A percentile compares a stretch with the other conserved stretches of the same genome.
phyloP scores from a whole-genome alignment of 2,113 vertebrate species.

The Leptocoma aspasia region DNA sequence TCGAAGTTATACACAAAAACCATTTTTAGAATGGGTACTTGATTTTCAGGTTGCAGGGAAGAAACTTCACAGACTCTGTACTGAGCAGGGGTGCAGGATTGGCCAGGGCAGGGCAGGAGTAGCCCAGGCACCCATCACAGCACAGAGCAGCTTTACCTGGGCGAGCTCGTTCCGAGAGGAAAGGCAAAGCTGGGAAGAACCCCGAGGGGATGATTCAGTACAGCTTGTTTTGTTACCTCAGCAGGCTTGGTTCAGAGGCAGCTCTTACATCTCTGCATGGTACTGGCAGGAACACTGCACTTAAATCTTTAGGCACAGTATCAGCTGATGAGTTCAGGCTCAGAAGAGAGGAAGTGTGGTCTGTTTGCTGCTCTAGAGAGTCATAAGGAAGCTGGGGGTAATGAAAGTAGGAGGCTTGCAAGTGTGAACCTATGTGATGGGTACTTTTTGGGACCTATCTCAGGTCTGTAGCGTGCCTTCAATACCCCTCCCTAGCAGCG shows the following conservation, averaged over 20 bases:
- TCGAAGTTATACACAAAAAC: neutral
- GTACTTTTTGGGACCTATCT: neutral
- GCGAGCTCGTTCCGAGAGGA: fast-evolving
- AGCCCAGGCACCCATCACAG: neutral
- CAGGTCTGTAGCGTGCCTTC: neutral
- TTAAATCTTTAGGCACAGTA: neutral
- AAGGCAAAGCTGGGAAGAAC: neutral
- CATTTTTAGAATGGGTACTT: neutral
- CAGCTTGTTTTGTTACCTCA: neutral
- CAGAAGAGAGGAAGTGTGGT: neutral
- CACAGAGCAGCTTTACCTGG: neutral
- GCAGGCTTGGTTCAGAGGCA: slow-evolving; percentile 1
- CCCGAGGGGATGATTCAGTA: neutral
- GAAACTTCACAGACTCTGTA: neutral
- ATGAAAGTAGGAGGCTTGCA: neutral
- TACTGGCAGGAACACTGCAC: neutral
- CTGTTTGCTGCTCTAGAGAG: neutral
- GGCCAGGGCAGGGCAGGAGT: neutral
- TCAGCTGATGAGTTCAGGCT: neutral
- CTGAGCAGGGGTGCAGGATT: neutral
- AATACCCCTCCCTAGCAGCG: fast-evolving
- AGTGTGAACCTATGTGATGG: neutral
- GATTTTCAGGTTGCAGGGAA: neutral
- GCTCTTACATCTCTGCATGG: neutral
- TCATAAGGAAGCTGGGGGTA: neutral